These are phyloP conservation scores for Eutrigla gurnardus DNA, from an alignment of 2,797 vertebrate genomes.

Conservation along the genomic window DNA sequence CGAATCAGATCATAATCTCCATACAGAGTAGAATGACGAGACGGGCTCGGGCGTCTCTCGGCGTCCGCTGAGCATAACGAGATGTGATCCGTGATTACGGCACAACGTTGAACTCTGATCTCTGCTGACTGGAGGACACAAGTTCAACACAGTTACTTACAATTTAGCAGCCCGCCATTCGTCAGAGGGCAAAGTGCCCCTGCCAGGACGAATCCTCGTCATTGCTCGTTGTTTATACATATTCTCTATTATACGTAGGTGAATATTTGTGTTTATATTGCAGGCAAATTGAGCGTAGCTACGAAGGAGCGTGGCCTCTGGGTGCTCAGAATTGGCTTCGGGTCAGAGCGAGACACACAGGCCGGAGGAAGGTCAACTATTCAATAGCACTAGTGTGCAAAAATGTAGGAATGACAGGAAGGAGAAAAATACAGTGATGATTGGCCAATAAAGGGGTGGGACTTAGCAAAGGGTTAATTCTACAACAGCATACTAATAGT, in stretches of 20 bases:
- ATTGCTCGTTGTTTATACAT: constrained; percentile 42
- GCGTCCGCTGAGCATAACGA: constrained; percentile 68
- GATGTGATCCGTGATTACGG: constrained; percentile 75
- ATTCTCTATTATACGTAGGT: constrained; percentile 46
- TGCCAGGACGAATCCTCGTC: constrained; percentile 71
- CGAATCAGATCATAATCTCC: constrained; percentile 34
- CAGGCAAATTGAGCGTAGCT: constrained; percentile 56
- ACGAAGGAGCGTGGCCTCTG: constrained; percentile 32
- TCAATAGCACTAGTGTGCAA: neutral
- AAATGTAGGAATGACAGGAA: no score
- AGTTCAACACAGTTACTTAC: constrained; percentile 71
- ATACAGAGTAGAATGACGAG: constrained; percentile 41
- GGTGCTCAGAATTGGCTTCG: constrained; percentile 15
- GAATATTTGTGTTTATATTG: constrained; percentile 61
- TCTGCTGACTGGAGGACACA: constrained; percentile 76
- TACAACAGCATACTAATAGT: no score
- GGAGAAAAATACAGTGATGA: no score
- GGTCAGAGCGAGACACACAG: neutral
- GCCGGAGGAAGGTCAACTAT: constrained; percentile 28
- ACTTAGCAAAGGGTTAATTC: neutral
- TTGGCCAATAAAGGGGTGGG: no score
- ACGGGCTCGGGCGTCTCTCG: constrained; percentile 57
- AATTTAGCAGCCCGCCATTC: constrained; percentile 63
- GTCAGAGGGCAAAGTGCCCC: constrained; percentile 64
- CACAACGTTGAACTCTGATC: constrained; percentile 79